Conservation (phyloP, 2,797 vertebrate genomes). For the Rhinella marina region DNA sequence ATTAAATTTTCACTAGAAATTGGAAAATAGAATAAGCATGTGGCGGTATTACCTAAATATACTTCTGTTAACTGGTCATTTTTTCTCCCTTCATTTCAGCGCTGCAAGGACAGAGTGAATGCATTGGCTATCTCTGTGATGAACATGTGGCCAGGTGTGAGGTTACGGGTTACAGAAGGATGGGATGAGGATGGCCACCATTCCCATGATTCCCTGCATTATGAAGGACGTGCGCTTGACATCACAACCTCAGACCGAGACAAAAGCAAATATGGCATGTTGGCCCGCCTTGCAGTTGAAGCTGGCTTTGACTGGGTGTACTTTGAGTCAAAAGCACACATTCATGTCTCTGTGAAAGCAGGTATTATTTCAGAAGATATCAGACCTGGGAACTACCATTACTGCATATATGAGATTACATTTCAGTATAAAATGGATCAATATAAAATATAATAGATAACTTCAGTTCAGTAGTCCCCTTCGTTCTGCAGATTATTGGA, state of each 20-base stretch:
- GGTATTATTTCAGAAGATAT: constrained; percentile 73
- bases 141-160: constrained; percentile 97
- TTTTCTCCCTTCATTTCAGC: constrained; percentile 59
- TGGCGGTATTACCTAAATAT: neutral
- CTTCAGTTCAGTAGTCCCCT: neutral
- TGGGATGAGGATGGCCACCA: constrained; percentile 99
- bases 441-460: neutral
- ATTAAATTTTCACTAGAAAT: neutral
- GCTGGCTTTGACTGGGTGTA: constrained; percentile 99
- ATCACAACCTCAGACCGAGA: constrained; percentile 95
- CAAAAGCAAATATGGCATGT: constrained; percentile 91
- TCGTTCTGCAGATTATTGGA: neutral
- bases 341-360: constrained; percentile 97
- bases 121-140: constrained; percentile 94
- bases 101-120: constrained; percentile 95
- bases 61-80: neutral
- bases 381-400: neutral
- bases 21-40: neutral
- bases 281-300: constrained; percentile 94
- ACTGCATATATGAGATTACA: neutral
- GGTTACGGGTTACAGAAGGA: constrained; percentile 93
- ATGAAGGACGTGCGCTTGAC: constrained; percentile 94
- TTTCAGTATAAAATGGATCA: neutral
- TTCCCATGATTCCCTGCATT: constrained; percentile 90
- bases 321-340: constrained; percentile 94